These are phyloP conservation scores for Brachymystax lenok DNA, from an alignment of 2,797 vertebrate species.

Conservation along the genomic window DNA sequence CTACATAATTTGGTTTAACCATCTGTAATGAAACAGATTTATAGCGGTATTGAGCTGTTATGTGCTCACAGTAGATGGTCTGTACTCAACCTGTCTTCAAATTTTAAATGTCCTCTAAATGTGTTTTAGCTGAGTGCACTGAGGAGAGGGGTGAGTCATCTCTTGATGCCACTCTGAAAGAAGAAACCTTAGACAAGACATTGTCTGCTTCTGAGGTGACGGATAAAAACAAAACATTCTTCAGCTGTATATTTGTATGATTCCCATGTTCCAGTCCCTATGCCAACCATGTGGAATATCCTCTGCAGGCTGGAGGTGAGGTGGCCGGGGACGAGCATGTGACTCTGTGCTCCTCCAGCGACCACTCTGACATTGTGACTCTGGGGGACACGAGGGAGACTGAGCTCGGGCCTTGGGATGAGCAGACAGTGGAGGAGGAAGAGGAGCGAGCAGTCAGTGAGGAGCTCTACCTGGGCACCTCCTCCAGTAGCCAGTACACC, in stretches of 20 bases:
- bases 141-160: slow-evolving; percentile 47
- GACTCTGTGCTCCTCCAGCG: slow-evolving; percentile 82
- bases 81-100: background rate
- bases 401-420: slow-evolving; percentile 71
- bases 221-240: background rate
- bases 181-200: slow-evolving; percentile 60
- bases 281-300: slow-evolving; percentile 4
- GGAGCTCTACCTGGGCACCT: slow-evolving; percentile 87
- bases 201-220: slow-evolving; percentile 74
- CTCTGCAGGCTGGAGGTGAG: slow-evolving; percentile 63
- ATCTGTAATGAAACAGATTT: background rate
- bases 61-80: background rate
- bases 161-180: slow-evolving; percentile 63
- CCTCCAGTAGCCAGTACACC: slow-evolving; percentile 93
- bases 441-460: slow-evolving; percentile 61
- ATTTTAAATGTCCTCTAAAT: background rate
- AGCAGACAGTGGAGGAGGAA: slow-evolving; percentile 63
- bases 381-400: slow-evolving; percentile 82
- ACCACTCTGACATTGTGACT: slow-evolving; percentile 95
- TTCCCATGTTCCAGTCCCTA: background rate
- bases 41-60: background rate
- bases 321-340: slow-evolving; percentile 69
- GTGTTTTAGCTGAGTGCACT: slow-evolving; percentile 66
- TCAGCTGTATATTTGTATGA: background rate
- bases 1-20: background rate